Conservation (phyloP, 2,113 vertebrate genomes). For the Brachionichthys hirsutus region DNA sequence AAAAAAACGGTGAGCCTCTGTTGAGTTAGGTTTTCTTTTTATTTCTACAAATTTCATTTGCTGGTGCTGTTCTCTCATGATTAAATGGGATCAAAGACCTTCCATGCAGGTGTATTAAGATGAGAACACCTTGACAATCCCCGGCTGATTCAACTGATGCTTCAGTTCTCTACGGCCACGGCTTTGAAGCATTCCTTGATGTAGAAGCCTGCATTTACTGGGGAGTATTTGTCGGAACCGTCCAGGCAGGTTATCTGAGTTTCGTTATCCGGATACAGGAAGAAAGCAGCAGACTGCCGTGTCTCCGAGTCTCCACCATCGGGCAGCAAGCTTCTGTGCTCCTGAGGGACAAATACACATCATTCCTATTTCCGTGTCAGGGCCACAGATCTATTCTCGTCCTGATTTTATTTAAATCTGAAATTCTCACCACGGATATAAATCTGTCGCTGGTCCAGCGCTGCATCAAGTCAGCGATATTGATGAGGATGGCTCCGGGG, state of each 20-base stretch:
- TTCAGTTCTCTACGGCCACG: not conserved
- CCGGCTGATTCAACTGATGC: not conserved
- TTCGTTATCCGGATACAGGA: constrained; percentile 68
- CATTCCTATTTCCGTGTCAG: too few species aligned
- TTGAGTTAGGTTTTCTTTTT: too few species aligned
- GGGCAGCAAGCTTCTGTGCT: constrained; percentile 73
- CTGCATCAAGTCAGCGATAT: constrained; percentile 80
- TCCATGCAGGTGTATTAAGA: not conserved
- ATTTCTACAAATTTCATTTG: too few species aligned
- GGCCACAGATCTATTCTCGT: not conserved
- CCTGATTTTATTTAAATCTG: not conserved
- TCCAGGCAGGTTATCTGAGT: constrained; percentile 68
- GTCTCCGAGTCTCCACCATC: constrained; percentile 57
- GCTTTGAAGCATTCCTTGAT: constrained; percentile 40
- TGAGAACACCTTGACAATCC: too few species aligned
- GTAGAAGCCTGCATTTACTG: constrained; percentile 54
- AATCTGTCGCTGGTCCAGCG: constrained; percentile 76
- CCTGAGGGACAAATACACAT: constrained; percentile 43
- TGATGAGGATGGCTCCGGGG: constrained; percentile 73
- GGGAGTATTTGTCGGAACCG: constrained; percentile 71
- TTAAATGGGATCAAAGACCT: not conserved
- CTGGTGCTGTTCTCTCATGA: too few species aligned
- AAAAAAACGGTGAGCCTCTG: too few species aligned
- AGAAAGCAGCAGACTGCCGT: constrained; percentile 77
- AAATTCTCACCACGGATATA: constrained; percentile 71